phyloP scores from a whole-genome alignment of 2,888 invertebrate species.

The Catocala fraxini region DNA sequence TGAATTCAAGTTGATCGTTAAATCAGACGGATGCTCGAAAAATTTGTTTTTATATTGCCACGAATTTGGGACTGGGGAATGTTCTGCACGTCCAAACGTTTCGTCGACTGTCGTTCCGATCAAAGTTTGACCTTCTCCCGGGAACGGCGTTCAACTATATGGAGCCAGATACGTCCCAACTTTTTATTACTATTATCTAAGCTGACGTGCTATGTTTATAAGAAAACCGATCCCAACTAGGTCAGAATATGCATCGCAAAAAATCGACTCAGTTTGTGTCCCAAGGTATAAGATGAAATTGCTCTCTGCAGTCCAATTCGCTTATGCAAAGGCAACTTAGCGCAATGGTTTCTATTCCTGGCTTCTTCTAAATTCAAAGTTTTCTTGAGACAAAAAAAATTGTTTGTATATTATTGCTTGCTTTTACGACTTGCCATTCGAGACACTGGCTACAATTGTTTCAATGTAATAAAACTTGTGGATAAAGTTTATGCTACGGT shows the following conservation, averaged over 20 bases:
- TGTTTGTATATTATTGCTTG: constrained; percentile 9
- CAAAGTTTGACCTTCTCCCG: constrained; percentile 35
- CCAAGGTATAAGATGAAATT: constrained; percentile 31
- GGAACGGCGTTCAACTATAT: constrained; percentile 31
- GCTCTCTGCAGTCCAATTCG: constrained; percentile 16
- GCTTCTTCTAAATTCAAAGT: constrained; percentile 20
- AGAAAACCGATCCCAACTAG: constrained; percentile 32
- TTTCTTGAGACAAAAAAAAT: constrained; percentile 16
- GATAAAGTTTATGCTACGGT: too few relatives aligned
- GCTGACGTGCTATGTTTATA: constrained; percentile 44
- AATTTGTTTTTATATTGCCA: constrained; percentile 38
- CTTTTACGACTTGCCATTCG: constrained; percentile 24
- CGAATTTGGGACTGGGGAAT: constrained; percentile 19
- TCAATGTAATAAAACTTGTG: not conserved
- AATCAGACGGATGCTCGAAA: constrained; percentile 39
- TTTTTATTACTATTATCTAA: constrained; percentile 48
- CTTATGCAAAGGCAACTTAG: constrained; percentile 13
- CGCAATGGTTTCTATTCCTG: constrained; percentile 13
- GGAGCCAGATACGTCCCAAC: constrained; percentile 30
- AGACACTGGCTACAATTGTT: constrained; percentile 34
- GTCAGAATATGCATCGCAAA: constrained; percentile 32
- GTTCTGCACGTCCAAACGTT: constrained; percentile 39
- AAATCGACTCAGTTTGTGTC: constrained; percentile 17
- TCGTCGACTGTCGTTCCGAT: constrained; percentile 24
- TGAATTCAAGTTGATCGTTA: constrained; percentile 38